phyloP scores from a whole-genome alignment of 2,113 vertebrate genomes.

The Eupsittula cactorum region DNA sequence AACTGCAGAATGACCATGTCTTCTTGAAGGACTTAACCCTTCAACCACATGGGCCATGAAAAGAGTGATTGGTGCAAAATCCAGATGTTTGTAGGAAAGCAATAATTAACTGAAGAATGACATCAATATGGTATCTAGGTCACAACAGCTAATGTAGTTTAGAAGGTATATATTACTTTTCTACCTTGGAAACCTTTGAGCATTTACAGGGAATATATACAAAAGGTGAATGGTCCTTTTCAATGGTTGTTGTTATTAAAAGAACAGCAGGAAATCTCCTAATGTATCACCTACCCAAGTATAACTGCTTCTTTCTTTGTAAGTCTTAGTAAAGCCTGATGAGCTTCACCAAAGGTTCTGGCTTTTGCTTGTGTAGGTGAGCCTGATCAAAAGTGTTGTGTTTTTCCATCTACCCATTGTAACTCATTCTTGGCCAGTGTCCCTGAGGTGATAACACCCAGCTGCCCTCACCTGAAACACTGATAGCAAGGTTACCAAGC shows the following conservation, averaged over 20 bases:
- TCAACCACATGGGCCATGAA: background rate
- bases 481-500: background rate
- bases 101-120: background rate
- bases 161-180: background rate
- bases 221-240: background rate
- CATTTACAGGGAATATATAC: background rate
- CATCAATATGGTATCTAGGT: background rate
- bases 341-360: background rate
- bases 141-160: background rate
- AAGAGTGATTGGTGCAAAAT: background rate
- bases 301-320: background rate
- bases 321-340: background rate
- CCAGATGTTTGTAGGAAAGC: background rate
- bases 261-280: background rate
- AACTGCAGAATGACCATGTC: background rate
- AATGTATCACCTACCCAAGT: background rate
- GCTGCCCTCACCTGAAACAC: background rate
- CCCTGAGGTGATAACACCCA: background rate
- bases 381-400: rapidly evolving
- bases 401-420: background rate
- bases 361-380: background rate
- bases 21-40: background rate
- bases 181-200: background rate
- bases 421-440: background rate
- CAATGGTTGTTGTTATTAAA: background rate